These are phyloP conservation scores for Morpho achilles DNA, from an alignment of 2,888 invertebrate species.

Conservation along the genomic window DNA sequence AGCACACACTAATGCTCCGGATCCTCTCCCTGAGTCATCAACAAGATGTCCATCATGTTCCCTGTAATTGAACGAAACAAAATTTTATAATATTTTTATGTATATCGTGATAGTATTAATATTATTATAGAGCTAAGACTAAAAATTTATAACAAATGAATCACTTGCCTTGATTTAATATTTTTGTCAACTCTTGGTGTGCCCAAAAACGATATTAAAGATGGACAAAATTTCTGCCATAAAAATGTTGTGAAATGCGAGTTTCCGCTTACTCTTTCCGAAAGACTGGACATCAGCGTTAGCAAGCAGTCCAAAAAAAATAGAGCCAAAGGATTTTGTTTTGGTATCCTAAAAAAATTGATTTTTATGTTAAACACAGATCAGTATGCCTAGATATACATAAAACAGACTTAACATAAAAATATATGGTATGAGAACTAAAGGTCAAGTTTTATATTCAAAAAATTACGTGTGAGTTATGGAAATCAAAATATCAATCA, in stretches of 20 bases:
- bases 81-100: no score
- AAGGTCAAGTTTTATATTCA: no score
- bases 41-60: slow-evolving; percentile 73
- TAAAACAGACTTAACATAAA: no score
- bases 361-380: no score
- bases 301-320: slow-evolving; percentile 93
- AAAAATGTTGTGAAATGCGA: slow-evolving; percentile 92
- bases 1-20: slow-evolving; percentile 84
- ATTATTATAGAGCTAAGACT: no score
- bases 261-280: slow-evolving; percentile 90
- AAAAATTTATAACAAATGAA: neutral
- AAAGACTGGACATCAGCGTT: slow-evolving; percentile 89
- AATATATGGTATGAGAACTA: no score
- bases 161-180: slow-evolving; percentile 81
- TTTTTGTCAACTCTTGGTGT: slow-evolving; percentile 92
- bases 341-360: slow-evolving; percentile 68
- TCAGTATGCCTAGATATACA: no score
- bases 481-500: no score
- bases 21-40: slow-evolving; percentile 81
- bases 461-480: no score
- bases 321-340: slow-evolving; percentile 82
- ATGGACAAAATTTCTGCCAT: slow-evolving; percentile 96
- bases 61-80: slow-evolving; percentile 33
- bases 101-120: no score
- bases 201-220: slow-evolving; percentile 91